Evolutionary conservation across 2,888 invertebrate species (phyloP).

Genomic region (Drosophila nigricruria): DNA sequence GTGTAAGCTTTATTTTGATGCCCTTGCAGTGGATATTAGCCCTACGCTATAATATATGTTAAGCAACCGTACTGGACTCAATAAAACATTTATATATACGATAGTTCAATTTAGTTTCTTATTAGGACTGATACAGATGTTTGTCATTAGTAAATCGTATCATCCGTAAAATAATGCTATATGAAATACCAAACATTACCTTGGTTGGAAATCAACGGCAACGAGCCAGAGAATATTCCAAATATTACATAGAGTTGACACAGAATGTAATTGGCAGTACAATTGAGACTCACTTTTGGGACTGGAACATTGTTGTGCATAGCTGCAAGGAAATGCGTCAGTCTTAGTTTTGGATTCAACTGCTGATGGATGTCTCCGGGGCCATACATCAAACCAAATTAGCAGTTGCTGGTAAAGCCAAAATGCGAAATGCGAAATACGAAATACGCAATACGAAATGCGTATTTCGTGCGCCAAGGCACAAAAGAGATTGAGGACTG

Average conservation of each 20-base stretch:
- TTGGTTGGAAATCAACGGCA: neutral
- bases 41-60: neutral
- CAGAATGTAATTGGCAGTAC: neutral
- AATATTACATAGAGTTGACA: too few species aligned
- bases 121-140: too few species aligned
- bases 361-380: conserved; percentile 74
- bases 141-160: neutral
- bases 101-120: too few species aligned
- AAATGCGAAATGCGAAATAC: conserved; percentile 41
- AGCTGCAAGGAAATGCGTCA: conserved; percentile 3
- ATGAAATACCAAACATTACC: neutral
- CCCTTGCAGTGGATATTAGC: too few species aligned
- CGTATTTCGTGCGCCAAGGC: conserved; percentile 37
- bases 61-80: neutral
- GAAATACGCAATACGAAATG: conserved; percentile 39
- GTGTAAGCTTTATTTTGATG: conserved; percentile 4
- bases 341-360: conserved; percentile 35
- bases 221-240: neutral
- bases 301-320: neutral
- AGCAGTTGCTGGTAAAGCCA: conserved; percentile 60
- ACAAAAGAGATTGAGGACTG: conserved; percentile 58
- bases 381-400: conserved; percentile 76
- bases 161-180: neutral
- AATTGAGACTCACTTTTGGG: neutral
- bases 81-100: neutral